Conservation (phyloP, 2,113 vertebrate genomes). For the Alectura lathami region DNA sequence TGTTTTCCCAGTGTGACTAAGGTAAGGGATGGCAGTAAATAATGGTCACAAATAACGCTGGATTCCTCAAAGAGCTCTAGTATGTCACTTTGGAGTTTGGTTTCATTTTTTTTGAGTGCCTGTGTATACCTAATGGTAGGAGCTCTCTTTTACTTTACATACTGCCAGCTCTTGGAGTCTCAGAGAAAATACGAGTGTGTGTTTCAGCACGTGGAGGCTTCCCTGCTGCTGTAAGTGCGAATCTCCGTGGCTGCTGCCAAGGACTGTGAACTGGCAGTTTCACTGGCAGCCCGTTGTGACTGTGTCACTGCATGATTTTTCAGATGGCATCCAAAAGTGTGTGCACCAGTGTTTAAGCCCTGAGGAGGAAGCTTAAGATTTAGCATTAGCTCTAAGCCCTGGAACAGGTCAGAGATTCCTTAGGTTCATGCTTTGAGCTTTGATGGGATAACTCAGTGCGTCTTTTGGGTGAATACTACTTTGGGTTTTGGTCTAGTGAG, state of each 20-base stretch:
- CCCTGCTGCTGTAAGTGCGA: not conserved
- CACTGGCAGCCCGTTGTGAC: not conserved
- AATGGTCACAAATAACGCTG: not conserved
- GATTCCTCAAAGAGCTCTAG: not conserved
- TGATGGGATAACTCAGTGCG: rapidly evolving
- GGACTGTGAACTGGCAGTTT: not conserved
- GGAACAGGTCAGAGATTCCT: not conserved
- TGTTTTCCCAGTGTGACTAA: not conserved
- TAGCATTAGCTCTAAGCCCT: not conserved
- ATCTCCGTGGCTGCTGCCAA: not conserved
- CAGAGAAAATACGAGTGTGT: not conserved
- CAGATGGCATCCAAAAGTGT: rapidly evolving
- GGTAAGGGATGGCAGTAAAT: not conserved
- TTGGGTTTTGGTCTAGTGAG: not conserved
- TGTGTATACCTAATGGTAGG: not conserved
- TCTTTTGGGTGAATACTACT: not conserved
- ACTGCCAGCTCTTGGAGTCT: not conserved
- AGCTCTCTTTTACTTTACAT: not conserved
- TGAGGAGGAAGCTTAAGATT: not conserved
- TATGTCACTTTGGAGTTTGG: rapidly evolving
- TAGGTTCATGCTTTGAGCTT: not conserved
- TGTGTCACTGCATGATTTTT: not conserved
- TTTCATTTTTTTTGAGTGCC: not conserved
- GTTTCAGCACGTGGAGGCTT: not conserved
- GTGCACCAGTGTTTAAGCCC: not conserved